Percentiles rank a stretch among this genome's conserved stretches.
phyloP scores from a whole-genome alignment of 2,888 invertebrate species.

The Erebia epiphron region DNA sequence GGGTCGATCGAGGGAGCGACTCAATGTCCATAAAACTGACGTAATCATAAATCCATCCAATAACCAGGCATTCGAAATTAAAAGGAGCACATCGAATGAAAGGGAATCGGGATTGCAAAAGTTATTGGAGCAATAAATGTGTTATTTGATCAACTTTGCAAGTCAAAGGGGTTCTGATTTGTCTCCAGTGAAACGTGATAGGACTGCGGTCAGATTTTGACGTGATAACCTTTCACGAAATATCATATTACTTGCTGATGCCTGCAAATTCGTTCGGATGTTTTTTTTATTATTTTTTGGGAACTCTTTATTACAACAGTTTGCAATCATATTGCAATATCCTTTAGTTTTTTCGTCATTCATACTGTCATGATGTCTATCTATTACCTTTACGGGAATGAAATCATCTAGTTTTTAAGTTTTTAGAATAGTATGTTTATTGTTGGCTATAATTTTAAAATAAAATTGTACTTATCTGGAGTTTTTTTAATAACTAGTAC shows the following conservation, averaged over 20 bases:
- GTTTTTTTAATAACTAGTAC: no score
- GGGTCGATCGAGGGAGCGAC: constrained; percentile 6
- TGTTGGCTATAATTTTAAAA: no score
- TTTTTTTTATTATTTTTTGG: background rate
- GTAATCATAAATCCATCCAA: constrained; percentile 18
- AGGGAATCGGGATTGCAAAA: constrained; percentile 16
- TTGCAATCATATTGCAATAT: no score
- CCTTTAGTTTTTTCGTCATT: no score
- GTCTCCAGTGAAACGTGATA: constrained; percentile 8
- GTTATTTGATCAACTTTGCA: constrained; percentile 19
- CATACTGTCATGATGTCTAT: no score
- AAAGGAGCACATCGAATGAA: constrained; percentile 7
- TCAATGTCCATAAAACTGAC: constrained; percentile 15
- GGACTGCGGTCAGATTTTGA: background rate
- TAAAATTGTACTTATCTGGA: no score
- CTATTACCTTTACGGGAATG: no score
- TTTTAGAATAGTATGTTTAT: no score
- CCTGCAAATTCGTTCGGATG: background rate
- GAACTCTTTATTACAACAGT: no score
- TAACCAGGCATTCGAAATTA: constrained; percentile 10
- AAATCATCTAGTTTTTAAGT: no score
- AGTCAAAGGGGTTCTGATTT: constrained; percentile 17
- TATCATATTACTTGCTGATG: background rate
- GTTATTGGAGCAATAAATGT: constrained; percentile 19
- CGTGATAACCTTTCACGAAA: background rate